These are phyloP conservation scores for Ispidina lecontei DNA, from an alignment of 2,797 vertebrate species.

Conservation along the genomic window DNA sequence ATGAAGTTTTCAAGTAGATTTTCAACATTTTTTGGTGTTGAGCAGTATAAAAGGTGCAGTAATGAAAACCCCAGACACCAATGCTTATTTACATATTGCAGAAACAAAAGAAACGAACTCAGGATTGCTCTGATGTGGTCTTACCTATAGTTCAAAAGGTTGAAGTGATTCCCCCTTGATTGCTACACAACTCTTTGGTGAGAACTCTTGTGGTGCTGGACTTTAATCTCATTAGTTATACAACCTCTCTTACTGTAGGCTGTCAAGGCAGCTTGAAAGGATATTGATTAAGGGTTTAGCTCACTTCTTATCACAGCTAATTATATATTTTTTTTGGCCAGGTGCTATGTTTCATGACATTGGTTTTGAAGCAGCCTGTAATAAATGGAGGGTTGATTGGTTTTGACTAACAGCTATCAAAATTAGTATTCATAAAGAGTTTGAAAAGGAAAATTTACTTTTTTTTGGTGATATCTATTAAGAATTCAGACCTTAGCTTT, in stretches of 20 bases:
- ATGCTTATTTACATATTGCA: not conserved
- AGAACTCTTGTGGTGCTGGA: not conserved
- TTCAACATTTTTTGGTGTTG: not conserved
- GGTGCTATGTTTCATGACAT: not conserved
- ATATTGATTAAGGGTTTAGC: constrained; percentile 64
- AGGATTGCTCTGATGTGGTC: not conserved
- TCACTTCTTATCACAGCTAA: constrained; percentile 50
- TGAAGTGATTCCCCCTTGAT: not conserved
- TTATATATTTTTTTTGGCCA: constrained; percentile 36
- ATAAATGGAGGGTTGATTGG: not conserved
- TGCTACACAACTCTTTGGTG: not conserved
- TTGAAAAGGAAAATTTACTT: not conserved
- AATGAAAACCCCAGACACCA: not conserved
- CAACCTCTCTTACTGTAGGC: not conserved
- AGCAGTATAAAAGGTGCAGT: not conserved
- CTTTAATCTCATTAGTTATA: constrained; percentile 36
- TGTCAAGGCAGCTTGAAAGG: constrained; percentile 43
- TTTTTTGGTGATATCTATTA: not conserved
- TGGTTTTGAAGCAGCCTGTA: not conserved
- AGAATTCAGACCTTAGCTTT: not conserved
- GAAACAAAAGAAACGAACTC: not conserved
- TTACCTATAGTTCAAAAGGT: not conserved
- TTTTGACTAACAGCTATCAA: not conserved
- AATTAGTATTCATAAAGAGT: not conserved
- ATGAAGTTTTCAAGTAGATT: not conserved